Conservation (phyloP, 2,113 vertebrate species). For the Leptosomus discolor region DNA sequence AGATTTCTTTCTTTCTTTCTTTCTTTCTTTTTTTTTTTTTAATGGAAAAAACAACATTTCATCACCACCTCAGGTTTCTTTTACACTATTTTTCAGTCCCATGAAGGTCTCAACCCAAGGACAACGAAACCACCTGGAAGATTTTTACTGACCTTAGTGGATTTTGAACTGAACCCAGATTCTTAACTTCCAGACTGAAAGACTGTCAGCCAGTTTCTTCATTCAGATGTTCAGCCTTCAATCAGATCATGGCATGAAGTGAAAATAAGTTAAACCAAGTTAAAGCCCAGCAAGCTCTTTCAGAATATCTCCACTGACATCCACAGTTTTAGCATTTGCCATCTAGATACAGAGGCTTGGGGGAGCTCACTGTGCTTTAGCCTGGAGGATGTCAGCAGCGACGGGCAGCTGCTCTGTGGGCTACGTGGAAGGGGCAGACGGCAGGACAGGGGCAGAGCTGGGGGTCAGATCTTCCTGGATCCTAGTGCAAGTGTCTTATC, state of each 20-base stretch:
- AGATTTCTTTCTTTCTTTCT: neutral
- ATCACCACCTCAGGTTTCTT: neutral
- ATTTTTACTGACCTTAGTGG: neutral
- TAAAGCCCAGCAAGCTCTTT: neutral
- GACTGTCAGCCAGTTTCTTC: neutral
- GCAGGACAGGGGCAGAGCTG: neutral
- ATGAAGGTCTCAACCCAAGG: neutral
- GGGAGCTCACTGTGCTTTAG: neutral
- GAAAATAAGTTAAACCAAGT: neutral
- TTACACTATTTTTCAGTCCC: neutral
- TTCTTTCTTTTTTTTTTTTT: too few relatives aligned
- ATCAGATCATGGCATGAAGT: neutral
- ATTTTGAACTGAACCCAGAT: neutral
- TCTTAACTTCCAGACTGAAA: neutral
- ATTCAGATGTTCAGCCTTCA: neutral
- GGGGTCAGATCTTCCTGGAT: neutral
- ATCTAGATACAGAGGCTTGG: neutral
- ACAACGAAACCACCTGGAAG: neutral
- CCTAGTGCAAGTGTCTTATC: rapidly evolving
- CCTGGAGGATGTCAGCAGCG: neutral
- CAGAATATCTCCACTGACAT: neutral
- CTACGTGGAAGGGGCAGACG: rapidly evolving
- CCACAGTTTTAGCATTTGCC: neutral
- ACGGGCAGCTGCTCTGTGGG: too few relatives aligned
- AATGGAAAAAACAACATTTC: neutral